phyloP scores from a whole-genome alignment of 2,888 invertebrate genomes.

The Sepioteuthis lessoniana region DNA sequence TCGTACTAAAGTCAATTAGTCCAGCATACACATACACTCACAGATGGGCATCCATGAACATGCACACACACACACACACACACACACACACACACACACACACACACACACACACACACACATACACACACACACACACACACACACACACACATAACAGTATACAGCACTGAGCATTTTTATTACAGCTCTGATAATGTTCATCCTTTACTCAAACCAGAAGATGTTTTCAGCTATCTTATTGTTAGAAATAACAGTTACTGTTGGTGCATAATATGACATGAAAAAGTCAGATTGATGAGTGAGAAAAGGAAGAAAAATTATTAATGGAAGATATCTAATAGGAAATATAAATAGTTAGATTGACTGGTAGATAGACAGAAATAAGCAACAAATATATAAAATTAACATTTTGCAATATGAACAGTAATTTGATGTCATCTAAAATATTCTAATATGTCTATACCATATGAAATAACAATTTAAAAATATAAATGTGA shows the following conservation, averaged over 20 bases:
- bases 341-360: too few species aligned
- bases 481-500: too few species aligned
- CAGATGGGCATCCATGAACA: background rate
- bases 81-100: too few species aligned
- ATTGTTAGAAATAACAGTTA: background rate
- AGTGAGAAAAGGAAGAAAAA: background rate
- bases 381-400: background rate
- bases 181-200: background rate
- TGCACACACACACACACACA: background rate
- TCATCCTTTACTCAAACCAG: background rate
- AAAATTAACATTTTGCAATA: too few species aligned
- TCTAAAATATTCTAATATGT: background rate
- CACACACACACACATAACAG: background rate
- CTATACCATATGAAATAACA: too few species aligned
- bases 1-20: background rate
- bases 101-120: too few species aligned
- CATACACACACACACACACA: background rate
- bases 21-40: background rate
- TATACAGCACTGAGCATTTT: background rate
- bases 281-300: background rate
- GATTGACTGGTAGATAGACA: too few species aligned
- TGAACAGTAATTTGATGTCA: background rate
- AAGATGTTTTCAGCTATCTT: background rate
- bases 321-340: background rate
- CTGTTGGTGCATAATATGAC: too few species aligned